These are phyloP conservation scores for Pollenia amentaria DNA, from an alignment of 2,888 invertebrate genomes.

Conservation along the genomic window DNA sequence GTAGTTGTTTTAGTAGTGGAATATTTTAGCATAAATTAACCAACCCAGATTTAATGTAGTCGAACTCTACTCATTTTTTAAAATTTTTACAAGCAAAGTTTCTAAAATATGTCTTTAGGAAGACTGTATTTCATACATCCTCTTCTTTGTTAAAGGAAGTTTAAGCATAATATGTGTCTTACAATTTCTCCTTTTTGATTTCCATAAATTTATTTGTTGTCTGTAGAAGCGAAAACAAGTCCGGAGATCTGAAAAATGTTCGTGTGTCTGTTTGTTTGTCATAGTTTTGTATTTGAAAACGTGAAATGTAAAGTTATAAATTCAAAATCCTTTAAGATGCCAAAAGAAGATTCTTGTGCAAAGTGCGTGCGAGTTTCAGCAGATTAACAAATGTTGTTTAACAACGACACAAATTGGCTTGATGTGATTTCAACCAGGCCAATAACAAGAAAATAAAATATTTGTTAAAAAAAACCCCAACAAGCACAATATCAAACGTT, in stretches of 20 bases:
- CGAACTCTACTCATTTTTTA: not conserved
- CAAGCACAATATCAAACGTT: too few species aligned
- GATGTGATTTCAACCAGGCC: not conserved
- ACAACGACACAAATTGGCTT: not conserved
- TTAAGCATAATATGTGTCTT: not conserved
- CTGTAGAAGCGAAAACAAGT: not conserved
- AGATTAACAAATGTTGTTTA: not conserved
- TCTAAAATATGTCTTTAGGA: too few species aligned
- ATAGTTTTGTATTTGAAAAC: constrained; percentile 5
- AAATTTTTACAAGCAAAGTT: too few species aligned
- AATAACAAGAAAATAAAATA: constrained; percentile 9
- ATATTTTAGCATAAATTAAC: constrained; percentile 39
- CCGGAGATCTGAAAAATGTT: not conserved
- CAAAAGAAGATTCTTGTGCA: not conserved
- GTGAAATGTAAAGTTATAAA: not conserved
- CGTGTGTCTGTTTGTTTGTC: not conserved
- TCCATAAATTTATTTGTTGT: not conserved
- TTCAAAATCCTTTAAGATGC: constrained; percentile 1
- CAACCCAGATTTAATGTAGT: constrained; percentile 2
- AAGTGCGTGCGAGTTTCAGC: not conserved
- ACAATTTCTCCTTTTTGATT: not conserved
- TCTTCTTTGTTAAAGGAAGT: not conserved
- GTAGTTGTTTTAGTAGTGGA: constrained; percentile 28
- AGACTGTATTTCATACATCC: not conserved
- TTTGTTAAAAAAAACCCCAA: not conserved